phyloP scores from a whole-genome alignment of 2,113 vertebrate species.

The Gorsachius goisagi region DNA sequence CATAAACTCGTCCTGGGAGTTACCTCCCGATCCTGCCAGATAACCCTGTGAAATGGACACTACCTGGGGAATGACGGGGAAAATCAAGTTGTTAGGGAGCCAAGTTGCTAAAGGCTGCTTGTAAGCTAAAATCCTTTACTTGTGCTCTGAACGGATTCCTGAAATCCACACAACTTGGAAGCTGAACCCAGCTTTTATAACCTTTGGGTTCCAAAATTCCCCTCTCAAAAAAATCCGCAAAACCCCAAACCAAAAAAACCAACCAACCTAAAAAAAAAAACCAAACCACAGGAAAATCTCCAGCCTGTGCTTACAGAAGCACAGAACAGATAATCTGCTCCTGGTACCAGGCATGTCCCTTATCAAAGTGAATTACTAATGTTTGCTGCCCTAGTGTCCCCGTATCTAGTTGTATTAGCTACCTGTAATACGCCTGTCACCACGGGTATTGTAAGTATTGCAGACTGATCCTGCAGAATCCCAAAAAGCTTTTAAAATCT shows the following conservation, averaged over 20 bases:
- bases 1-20: neutral
- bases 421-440: neutral
- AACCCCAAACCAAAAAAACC: neutral
- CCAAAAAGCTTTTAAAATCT: neutral
- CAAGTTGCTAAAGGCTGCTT: neutral
- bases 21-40: neutral
- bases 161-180: neutral
- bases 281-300: neutral
- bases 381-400: neutral
- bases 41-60: neutral
- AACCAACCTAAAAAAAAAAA: neutral
- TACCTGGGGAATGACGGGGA: neutral
- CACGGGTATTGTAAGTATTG: accelerated
- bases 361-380: neutral
- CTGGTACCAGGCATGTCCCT: neutral
- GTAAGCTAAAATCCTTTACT: neutral
- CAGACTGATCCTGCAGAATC: neutral
- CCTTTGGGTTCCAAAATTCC: neutral
- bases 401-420: neutral
- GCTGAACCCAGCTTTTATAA: neutral
- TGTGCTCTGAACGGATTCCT: neutral
- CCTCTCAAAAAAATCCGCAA: neutral
- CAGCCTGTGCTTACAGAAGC: too few species aligned
- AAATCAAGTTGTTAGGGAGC: neutral
- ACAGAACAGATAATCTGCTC: neutral